Conservation (phyloP, 1,140 invertebrate genomes). For the Triops cancriformis region DNA sequence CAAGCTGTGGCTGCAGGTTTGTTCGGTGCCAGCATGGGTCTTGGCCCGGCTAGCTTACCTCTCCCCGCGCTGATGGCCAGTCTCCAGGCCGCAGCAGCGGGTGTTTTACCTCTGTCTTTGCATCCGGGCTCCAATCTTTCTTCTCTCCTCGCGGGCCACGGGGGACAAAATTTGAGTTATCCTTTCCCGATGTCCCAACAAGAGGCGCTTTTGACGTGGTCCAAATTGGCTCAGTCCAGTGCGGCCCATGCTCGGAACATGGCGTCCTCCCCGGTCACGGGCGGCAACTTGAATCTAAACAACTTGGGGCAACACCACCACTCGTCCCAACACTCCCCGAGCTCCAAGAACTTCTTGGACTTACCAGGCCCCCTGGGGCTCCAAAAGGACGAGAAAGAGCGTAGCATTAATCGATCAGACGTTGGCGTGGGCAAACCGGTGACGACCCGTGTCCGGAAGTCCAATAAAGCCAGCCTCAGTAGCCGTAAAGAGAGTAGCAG, state of each 20-base stretch:
- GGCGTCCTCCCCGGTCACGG: constrained; percentile 7
- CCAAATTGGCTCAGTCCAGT: constrained; percentile 23
- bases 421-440: neutral
- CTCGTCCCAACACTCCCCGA: neutral
- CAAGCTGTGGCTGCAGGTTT: constrained; percentile 24
- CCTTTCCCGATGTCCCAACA: constrained; percentile 24
- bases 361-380: neutral
- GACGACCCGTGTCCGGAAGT: neutral
- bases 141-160: neutral
- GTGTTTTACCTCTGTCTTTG: constrained; percentile 14
- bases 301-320: neutral
- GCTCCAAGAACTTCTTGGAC: neutral
- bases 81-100: constrained; percentile 27
- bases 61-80: constrained; percentile 28
- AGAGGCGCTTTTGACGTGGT: constrained; percentile 25
- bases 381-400: neutral
- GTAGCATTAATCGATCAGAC: constrained; percentile 6
- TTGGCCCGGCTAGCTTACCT: constrained; percentile 4
- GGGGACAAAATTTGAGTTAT: constrained; percentile 15
- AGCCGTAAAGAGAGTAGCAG: neutral
- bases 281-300: constrained; percentile 15
- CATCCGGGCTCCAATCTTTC: neutral
- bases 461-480: neutral
- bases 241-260: constrained; percentile 17
- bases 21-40: constrained; percentile 25